Evolutionary conservation across 2,888 invertebrate genomes (phyloP).

Genomic region (Yponomeuta cagnagella): DNA sequence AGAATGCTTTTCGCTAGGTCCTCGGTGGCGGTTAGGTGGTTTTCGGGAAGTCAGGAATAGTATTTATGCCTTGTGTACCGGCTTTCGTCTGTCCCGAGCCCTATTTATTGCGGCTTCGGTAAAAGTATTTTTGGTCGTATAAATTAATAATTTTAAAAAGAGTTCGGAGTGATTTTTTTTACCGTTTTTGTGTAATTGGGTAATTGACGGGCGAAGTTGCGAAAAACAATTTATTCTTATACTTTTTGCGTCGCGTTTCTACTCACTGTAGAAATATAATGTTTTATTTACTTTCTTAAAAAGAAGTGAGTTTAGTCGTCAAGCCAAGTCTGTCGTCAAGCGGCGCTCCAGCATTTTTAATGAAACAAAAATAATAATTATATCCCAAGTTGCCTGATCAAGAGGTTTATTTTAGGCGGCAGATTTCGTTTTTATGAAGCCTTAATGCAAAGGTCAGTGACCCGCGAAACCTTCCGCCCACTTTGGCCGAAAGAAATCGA

Average conservation of each 20-base stretch:
- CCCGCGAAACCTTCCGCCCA: constrained; percentile 16
- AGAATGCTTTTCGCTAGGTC: constrained; percentile 11
- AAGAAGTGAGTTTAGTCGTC: not conserved
- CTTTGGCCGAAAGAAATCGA: constrained; percentile 13
- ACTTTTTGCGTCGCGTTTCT: not conserved
- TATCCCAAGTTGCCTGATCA: constrained; percentile 6
- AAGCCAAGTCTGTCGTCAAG: not conserved
- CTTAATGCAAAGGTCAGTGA: constrained; percentile 13
- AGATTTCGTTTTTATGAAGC: constrained; percentile 13
- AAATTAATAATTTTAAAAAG: constrained; percentile 51
- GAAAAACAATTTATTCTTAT: not conserved
- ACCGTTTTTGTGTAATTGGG: not conserved
- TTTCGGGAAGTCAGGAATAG: constrained; percentile 26
- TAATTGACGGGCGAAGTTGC: not conserved
- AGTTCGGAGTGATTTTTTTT: constrained; percentile 24
- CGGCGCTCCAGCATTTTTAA: not conserved
- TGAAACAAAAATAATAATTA: constrained; percentile 7
- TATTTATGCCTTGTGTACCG: constrained; percentile 56
- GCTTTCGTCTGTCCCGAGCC: constrained; percentile 53
- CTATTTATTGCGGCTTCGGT: constrained; percentile 60
- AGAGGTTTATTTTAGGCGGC: constrained; percentile 2
- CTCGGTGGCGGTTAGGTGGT: constrained; percentile 18
- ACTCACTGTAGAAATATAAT: not conserved
- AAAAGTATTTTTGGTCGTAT: constrained; percentile 50
- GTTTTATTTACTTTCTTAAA: not conserved